Base-by-base conservation (phyloP, 1,140 invertebrate genomes). In the Drosophila teissieri region DNA sequence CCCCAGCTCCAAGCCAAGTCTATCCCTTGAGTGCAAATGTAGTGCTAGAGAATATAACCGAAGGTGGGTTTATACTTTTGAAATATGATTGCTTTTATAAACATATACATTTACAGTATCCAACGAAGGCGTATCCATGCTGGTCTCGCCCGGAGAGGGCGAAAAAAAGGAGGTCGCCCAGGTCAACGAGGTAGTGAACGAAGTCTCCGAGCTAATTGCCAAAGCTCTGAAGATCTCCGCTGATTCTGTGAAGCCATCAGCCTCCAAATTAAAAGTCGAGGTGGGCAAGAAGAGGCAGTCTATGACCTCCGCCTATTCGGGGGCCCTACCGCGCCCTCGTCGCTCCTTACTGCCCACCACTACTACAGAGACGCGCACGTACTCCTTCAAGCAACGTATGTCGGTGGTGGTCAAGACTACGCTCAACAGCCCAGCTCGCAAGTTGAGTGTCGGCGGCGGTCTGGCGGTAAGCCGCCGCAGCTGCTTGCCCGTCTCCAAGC, bases 401-500 rank as follows among this genome's bases (percentile, higher is more conserved):
- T 91, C 90, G 1, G 73, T 91, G 1, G 78, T 91, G 11, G 90
- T 91, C 0, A 91, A 91, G 55, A 91, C 90, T 11, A 91, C 90
- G 4, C 58, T 91, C 0, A 91, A 91, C 17, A 90, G 86, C 42
- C 90, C 90, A 17, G 83, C 90, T 6, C 90, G 90, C 10, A 91
- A 90, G 42, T 54, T 90, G 12, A 60, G 69, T 14, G 19, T 58
- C 8, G 27, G 52, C 2, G 60, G 57, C 53, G 15, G 56, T 0
- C 5, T 31, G 8, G 12, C 40, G 10, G 27, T 42, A 3, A 11
- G 45, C 40, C 80, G 68, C 10, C 74, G 77, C 11, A 90, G 88
- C 46, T 74, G 53, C 34, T 40, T 91, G 12, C 83, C 88, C 3
- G 19, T 68, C 0, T 6, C 72, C 2, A 77, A 55, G 27, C 2